phyloP scores from a whole-genome alignment of 2,888 invertebrate genomes.

The Trissolcus japonicus region DNA sequence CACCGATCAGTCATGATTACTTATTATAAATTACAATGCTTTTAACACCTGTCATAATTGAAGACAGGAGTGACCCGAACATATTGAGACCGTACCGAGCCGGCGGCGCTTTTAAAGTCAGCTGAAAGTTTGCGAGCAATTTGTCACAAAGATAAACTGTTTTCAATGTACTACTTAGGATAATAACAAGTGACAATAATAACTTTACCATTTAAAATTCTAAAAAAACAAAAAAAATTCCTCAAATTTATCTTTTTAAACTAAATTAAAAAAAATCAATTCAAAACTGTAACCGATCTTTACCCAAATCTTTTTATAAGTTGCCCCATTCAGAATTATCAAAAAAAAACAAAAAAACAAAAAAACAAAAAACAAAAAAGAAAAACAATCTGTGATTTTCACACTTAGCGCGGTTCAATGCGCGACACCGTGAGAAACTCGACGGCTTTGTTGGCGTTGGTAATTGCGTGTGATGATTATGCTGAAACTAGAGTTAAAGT shows the following conservation, averaged over 20 bases:
- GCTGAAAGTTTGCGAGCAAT: conserved; percentile 37
- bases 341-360: too few relatives aligned
- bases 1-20: conserved; percentile 11
- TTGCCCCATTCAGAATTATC: too few relatives aligned
- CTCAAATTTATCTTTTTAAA: background rate
- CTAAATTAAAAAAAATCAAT: too few relatives aligned
- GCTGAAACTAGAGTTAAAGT: conserved; percentile 25
- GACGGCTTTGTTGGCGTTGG: conserved; percentile 37
- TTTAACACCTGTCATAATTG: conserved; percentile 38
- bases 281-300: too few relatives aligned
- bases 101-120: conserved; percentile 31
- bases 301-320: too few relatives aligned
- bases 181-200: conserved; percentile 33
- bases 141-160: conserved; percentile 47
- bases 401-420: too few relatives aligned
- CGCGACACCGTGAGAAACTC: conserved; percentile 10
- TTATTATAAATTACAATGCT: conserved; percentile 23
- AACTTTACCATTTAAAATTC: background rate
- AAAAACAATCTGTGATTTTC: too few relatives aligned
- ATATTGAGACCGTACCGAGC: conserved; percentile 36
- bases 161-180: conserved; percentile 35
- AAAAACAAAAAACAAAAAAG: too few relatives aligned
- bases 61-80: conserved; percentile 23
- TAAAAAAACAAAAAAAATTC: background rate
- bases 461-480: conserved; percentile 43